Percentiles rank a stretch among this genome's conserved stretches.
These are phyloP conservation scores for Coracias cyanogaster DNA, from an alignment of 2,797 vertebrate genomes.

Conservation along the genomic window DNA sequence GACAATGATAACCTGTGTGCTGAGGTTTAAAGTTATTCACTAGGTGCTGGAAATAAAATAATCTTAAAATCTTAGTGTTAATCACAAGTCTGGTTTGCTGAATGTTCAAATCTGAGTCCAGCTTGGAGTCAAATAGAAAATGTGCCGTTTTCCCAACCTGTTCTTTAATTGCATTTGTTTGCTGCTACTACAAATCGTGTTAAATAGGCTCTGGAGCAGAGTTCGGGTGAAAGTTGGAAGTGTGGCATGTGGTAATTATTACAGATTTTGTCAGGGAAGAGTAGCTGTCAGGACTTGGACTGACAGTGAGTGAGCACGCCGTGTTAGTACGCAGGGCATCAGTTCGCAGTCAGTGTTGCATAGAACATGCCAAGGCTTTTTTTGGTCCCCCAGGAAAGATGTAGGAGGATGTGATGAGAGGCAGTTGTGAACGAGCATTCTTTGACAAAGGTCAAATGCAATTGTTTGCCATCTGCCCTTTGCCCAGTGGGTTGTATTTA, in stretches of 20 bases:
- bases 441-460: conserved; percentile 68
- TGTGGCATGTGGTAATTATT: background rate
- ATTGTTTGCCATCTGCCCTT: conserved; percentile 68
- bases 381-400: conserved; percentile 40
- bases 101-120: background rate
- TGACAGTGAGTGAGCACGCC: conserved; percentile 1
- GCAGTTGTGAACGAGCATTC: conserved; percentile 52
- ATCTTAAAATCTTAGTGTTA: background rate
- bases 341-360: background rate
- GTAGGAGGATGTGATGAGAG: conserved; percentile 41
- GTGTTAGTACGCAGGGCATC: background rate
- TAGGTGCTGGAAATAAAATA: background rate
- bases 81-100: background rate
- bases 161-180: background rate
- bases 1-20: background rate
- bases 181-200: background rate
- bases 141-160: background rate
- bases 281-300: background rate
- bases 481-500: conserved; percentile 45
- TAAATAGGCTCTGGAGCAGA: conserved; percentile 5
- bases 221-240: background rate
- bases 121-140: background rate
- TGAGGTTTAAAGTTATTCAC: background rate
- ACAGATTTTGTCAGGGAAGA: background rate
- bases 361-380: background rate